Evolutionary conservation across 1,140 invertebrate genomes (phyloP).

Genomic region (Melanaphis sacchari): DNA sequence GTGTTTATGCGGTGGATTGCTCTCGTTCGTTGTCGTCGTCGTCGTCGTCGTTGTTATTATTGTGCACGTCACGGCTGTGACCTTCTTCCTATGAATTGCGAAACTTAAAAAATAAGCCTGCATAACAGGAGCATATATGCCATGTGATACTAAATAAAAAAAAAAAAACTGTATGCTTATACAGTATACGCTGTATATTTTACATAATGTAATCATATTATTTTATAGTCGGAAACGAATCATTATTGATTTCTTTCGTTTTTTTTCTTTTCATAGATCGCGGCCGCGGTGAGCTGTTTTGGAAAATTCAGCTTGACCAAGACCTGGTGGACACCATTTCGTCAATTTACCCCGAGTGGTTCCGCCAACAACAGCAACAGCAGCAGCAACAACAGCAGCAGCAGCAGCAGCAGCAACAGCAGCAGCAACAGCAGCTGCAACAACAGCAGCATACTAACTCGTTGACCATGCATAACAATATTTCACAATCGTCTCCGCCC

Average conservation of each 20-base stretch:
- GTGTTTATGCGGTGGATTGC: not conserved
- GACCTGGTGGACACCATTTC: constrained; percentile 89
- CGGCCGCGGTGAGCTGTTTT: constrained; percentile 69
- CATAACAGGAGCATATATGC: not conserved
- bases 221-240: not conserved
- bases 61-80: not conserved
- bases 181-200: not conserved
- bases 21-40: not conserved
- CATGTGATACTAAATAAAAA: not conserved
- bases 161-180: not conserved
- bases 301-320: constrained; percentile 88
- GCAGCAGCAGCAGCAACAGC: constrained; percentile 33
- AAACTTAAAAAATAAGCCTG: not conserved
- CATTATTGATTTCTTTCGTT: not conserved
- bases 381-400: constrained; percentile 46
- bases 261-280: not conserved
- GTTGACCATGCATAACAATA: constrained; percentile 46
- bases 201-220: not conserved
- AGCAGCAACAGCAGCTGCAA: constrained; percentile 29
- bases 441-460: constrained; percentile 48
- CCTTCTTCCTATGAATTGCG: not conserved
- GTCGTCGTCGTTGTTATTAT: not conserved
- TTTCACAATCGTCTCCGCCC: constrained; percentile 65
- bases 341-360: constrained; percentile 90
- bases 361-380: constrained; percentile 68